A percentile compares a stretch with the other conserved stretches of the same genome.
Conservation (phyloP, 1,140 invertebrate genomes). For the Cydia fagiglandana region DNA sequence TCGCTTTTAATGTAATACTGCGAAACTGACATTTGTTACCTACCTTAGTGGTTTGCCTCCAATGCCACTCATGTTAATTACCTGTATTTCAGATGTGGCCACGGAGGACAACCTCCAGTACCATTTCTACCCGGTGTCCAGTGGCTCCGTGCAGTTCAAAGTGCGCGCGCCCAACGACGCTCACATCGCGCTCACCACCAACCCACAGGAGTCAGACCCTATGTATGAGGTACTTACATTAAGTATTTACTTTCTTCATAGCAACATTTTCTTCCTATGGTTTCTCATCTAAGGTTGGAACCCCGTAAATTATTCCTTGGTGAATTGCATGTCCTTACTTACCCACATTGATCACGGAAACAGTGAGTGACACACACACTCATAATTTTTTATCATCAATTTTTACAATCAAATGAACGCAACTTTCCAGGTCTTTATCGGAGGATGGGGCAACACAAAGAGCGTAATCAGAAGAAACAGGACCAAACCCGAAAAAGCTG, state of each 20-base stretch:
- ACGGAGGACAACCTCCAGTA: conserved; percentile 91
- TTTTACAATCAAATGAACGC: not conserved
- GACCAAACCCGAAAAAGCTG: conserved; percentile 87
- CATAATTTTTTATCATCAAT: too few species aligned
- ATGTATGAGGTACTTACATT: conserved; percentile 86
- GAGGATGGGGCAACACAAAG: conserved; percentile 91
- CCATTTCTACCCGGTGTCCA: conserved; percentile 85
- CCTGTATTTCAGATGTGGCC: conserved; percentile 81
- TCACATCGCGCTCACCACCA: conserved; percentile 86
- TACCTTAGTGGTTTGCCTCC: too few species aligned
- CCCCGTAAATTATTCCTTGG: not conserved
- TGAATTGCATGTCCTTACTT: too few species aligned
- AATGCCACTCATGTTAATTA: not conserved
- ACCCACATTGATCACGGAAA: too few species aligned
- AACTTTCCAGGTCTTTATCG: conserved; percentile 85
- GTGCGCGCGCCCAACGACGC: conserved; percentile 88
- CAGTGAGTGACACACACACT: too few species aligned
- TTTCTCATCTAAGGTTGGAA: not conserved
- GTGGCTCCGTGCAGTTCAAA: conserved; percentile 85
- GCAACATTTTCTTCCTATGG: not conserved
- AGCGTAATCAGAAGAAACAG: conserved; percentile 90
- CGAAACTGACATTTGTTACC: too few species aligned
- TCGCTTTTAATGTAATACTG: too few species aligned
- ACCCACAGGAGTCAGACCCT: conserved; percentile 83
- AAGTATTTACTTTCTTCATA: not conserved